Conservation (phyloP, 2,797 vertebrate genomes). For the Sebastes vulpes region DNA sequence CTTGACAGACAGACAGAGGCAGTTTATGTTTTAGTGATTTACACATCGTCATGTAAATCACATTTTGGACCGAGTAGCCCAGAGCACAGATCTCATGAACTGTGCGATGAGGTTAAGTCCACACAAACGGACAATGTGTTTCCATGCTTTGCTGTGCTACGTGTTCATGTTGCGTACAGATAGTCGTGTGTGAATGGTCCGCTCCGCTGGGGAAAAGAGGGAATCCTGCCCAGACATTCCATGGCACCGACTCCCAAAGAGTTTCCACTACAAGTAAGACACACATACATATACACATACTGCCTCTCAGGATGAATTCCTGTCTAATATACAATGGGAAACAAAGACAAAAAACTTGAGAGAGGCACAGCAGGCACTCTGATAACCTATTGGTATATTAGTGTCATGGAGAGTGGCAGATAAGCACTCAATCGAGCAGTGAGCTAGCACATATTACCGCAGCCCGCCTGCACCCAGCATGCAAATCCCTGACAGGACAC, state of each 20-base stretch:
- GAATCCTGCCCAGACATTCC: conserved; percentile 83
- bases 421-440: conserved; percentile 7
- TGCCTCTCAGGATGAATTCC: conserved; percentile 51
- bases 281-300: conserved; percentile 26
- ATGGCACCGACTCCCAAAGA: conserved; percentile 76
- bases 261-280: conserved; percentile 79
- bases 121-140: conserved; percentile 33
- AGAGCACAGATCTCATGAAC: conserved; percentile 33
- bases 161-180: conserved; percentile 59
- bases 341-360: conserved; percentile 12
- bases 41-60: conserved; percentile 29
- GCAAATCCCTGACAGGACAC: conserved; percentile 51
- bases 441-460: not conserved
- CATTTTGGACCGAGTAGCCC: not conserved
- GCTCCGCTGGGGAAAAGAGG: conserved; percentile 75
- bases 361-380: conserved; percentile 2
- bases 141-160: conserved; percentile 49
- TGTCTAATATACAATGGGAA: conserved; percentile 56
- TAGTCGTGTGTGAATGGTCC: conserved; percentile 66
- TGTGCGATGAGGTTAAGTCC: conserved; percentile 8
- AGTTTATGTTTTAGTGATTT: conserved; percentile 28
- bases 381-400: conserved; percentile 33
- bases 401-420: conserved; percentile 23
- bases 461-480: conserved; percentile 33
- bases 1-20: conserved; percentile 1